Evolutionary conservation across 1,140 invertebrate species (phyloP).

Genomic region (Drosophila littoralis): DNA sequence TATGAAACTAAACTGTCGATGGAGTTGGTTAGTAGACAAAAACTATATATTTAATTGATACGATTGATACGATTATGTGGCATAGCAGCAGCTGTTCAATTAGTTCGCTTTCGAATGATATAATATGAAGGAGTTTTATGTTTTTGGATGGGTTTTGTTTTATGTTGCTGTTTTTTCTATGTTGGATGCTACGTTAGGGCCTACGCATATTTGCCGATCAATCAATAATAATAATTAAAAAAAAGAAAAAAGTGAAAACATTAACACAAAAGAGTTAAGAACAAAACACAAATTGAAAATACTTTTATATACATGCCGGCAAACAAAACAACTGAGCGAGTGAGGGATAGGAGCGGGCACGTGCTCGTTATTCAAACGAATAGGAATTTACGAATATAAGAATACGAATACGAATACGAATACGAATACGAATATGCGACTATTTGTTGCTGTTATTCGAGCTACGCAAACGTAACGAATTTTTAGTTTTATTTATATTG

Average conservation of each 20-base stretch:
- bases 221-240: background rate
- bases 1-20: conserved; percentile 12
- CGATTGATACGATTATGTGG: conserved; percentile 2
- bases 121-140: conserved; percentile 1
- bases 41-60: conserved; percentile 11
- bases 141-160: background rate
- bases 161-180: conserved; percentile 2
- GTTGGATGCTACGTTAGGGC: conserved; percentile 30
- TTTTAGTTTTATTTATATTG: conserved; percentile 35
- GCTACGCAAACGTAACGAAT: conserved; percentile 42
- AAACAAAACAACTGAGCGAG: conserved; percentile 38
- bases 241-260: conserved; percentile 12
- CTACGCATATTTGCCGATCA: conserved; percentile 7
- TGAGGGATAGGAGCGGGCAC: conserved; percentile 6
- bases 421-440: conserved; percentile 8
- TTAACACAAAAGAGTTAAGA: conserved; percentile 15
- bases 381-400: conserved; percentile 2
- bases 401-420: background rate
- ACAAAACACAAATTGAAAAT: conserved; percentile 18
- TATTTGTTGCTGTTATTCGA: conserved; percentile 39
- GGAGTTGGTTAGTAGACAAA: conserved; percentile 32
- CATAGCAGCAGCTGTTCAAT: conserved; percentile 19
- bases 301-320: conserved; percentile 31
- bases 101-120: conserved; percentile 25
- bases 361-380: conserved; percentile 21